Evolutionary conservation across 2,797 vertebrate species (phyloP).

Genomic region (Kryptolebias ocellatus): DNA sequence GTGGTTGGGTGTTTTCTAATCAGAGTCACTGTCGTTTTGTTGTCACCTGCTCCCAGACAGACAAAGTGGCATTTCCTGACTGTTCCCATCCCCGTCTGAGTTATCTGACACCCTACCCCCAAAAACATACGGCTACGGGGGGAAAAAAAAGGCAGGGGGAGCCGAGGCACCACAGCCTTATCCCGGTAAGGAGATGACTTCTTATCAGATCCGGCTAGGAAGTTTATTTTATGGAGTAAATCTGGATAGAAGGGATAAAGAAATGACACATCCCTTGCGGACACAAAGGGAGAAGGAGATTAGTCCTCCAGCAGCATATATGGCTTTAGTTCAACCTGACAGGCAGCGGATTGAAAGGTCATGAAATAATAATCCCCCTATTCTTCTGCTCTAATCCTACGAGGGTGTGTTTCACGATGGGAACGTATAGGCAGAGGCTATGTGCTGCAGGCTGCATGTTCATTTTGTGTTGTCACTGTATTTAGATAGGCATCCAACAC

Average conservation of each 20-base stretch:
- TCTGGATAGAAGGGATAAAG: conserved; percentile 83
- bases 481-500: conserved; percentile 77
- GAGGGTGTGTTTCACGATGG: conserved; percentile 82
- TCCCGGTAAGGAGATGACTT: conserved; percentile 79
- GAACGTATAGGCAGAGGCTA: conserved; percentile 73
- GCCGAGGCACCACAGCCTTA: conserved; percentile 71
- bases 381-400: conserved; percentile 81
- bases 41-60: conserved; percentile 78
- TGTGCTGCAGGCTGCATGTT: conserved; percentile 74
- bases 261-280: conserved; percentile 82
- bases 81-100: conserved; percentile 76
- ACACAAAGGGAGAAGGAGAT: conserved; percentile 82
- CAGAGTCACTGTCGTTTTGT: conserved; percentile 79
- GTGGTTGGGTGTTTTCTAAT: conserved; percentile 72
- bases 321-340: conserved; percentile 84
- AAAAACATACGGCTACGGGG: conserved; percentile 70
- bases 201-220: conserved; percentile 81
- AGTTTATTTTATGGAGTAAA: conserved; percentile 84
- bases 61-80: conserved; percentile 82
- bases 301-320: conserved; percentile 82
- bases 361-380: conserved; percentile 83
- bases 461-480: conserved; percentile 75
- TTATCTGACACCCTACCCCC: conserved; percentile 73
- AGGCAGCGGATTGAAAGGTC: conserved; percentile 84
- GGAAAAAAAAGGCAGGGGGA: conserved; percentile 62